A percentile compares a stretch with the other conserved stretches of the same genome.
phyloP scores from a whole-genome alignment of 2,797 vertebrate genomes.

The Enteromius mattozi region DNA sequence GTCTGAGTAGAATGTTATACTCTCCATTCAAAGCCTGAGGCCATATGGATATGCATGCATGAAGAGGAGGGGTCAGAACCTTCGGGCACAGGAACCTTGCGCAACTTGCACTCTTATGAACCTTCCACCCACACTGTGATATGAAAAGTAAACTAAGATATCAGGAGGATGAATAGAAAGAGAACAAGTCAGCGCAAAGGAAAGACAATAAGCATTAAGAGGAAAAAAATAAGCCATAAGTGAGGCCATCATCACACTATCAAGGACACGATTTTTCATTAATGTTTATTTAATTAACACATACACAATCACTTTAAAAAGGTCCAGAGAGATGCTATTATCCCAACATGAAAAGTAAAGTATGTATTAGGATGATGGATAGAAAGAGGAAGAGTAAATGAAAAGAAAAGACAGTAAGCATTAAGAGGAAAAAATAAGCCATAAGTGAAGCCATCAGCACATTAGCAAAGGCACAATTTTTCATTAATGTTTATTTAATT shows the following conservation, averaged over 20 bases:
- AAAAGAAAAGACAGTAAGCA: neutral
- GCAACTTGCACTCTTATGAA: constrained; percentile 39
- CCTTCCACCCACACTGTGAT: constrained; percentile 37
- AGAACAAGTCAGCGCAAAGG: neutral
- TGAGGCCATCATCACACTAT: neutral
- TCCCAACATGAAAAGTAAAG: constrained; percentile 13
- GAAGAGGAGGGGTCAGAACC: constrained; percentile 37
- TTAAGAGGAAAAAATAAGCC: neutral
- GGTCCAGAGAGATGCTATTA: too few species aligned
- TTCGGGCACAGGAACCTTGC: constrained; percentile 5
- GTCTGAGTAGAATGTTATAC: constrained; percentile 10
- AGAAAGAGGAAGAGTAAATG: neutral
- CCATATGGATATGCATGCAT: constrained; percentile 27
- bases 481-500: constrained; percentile 5
- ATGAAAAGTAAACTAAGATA: constrained; percentile 18
- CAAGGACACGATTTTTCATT: constrained; percentile 1
- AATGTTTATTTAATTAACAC: neutral
- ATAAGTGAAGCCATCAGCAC: neutral
- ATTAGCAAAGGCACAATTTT: neutral
- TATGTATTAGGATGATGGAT: neutral
- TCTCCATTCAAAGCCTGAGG: constrained; percentile 35
- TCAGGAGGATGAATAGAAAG: neutral
- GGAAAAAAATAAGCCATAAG: neutral
- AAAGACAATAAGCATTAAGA: neutral
- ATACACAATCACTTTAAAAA: too few species aligned